These are phyloP conservation scores for Metopolophium dirhodum DNA, from an alignment of 1,140 invertebrate genomes.

Conservation along the genomic window DNA sequence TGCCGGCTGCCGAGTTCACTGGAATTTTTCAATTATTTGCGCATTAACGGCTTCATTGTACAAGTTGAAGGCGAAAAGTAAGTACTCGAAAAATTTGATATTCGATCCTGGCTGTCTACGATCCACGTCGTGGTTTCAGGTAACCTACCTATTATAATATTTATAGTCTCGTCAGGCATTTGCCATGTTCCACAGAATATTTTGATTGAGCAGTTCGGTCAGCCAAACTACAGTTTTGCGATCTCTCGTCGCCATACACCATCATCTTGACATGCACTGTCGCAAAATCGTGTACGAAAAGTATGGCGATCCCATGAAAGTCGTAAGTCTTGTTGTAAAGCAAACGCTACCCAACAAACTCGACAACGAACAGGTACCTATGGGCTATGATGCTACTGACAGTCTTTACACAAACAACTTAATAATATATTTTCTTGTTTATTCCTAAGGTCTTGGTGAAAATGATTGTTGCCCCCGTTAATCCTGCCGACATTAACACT, in stretches of 20 bases:
- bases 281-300: conserved; percentile 72
- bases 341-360: conserved; percentile 66
- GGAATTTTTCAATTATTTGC: too few relatives aligned
- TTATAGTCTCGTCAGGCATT: background rate
- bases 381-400: background rate
- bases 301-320: conserved; percentile 79
- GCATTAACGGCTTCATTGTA: background rate
- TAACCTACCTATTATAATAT: background rate
- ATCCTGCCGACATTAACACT: conserved; percentile 98
- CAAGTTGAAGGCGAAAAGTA: background rate
- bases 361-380: conserved; percentile 63
- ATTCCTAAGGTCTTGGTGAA: conserved; percentile 73
- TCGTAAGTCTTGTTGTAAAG: conserved; percentile 70
- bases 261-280: conserved; percentile 55
- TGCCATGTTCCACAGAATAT: background rate
- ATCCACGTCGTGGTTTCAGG: background rate
- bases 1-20: too few relatives aligned
- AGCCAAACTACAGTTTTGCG: background rate
- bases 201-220: background rate
- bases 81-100: background rate
- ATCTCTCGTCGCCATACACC: background rate
- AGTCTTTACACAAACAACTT: background rate
- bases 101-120: too few relatives aligned
- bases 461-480: conserved; percentile 90
- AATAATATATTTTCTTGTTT: background rate